A percentile compares a stretch with the other conserved stretches of the same genome.
Evolutionary conservation across 2,888 invertebrate genomes (phyloP).

Genomic region (Serrognathus titanus): DNA sequence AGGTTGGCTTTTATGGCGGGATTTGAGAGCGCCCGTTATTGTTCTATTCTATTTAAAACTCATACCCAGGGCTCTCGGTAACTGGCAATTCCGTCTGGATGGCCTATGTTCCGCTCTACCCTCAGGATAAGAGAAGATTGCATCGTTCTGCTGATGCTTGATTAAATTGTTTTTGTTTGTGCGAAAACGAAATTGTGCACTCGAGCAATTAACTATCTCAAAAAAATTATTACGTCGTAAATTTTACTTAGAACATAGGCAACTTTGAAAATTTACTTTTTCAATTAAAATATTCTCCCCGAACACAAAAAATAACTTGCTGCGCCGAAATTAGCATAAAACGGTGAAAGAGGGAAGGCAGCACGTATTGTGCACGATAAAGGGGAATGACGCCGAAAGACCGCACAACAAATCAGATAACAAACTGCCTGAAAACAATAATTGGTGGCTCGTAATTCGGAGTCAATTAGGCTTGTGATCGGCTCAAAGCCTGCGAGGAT

Average conservation of each 20-base stretch:
- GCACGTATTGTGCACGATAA: conserved; percentile 2
- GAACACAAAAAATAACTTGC: no score
- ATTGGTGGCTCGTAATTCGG: conserved; percentile 36
- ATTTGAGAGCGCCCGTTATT: conserved; percentile 29
- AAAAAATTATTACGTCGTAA: background rate
- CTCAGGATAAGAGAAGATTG: conserved; percentile 40
- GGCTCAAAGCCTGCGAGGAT: conserved; percentile 1
- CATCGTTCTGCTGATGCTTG: conserved; percentile 41
- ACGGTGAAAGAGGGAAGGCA: conserved; percentile 22
- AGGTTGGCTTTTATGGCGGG: conserved; percentile 18
- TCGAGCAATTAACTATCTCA: conserved; percentile 3
- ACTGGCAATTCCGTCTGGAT: conserved; percentile 36
- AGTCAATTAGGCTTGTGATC: conserved; percentile 1
- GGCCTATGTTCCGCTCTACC: conserved; percentile 25
- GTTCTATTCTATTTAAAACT: conserved; percentile 35
- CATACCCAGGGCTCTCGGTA: conserved; percentile 31
- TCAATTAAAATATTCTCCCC: no score
- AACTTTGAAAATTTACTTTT: background rate
- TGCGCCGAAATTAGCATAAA: no score
- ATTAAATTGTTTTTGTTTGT: conserved; percentile 43
- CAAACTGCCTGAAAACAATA: conserved; percentile 38
- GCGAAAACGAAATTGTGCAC: conserved; percentile 29
- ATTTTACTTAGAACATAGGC: background rate
- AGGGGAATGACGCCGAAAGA: conserved; percentile 33
- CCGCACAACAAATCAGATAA: conserved; percentile 37